Evolutionary conservation across 2,797 vertebrate genomes (phyloP).

Genomic region (Hemitrygon akajei): DNA sequence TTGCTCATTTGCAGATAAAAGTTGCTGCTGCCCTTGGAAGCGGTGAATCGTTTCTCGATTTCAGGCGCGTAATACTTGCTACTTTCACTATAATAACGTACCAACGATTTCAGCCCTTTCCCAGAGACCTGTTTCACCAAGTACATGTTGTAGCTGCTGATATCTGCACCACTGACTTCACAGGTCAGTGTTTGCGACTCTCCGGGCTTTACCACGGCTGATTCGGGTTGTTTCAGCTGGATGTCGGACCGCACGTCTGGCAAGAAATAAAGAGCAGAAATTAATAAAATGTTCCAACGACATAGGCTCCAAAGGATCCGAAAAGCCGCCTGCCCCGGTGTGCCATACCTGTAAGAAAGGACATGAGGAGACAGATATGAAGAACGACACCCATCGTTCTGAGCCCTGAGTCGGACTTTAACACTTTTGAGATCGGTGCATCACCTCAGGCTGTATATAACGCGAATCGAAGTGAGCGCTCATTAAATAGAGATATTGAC

Average conservation of each 20-base stretch:
- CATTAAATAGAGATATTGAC: background rate
- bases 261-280: background rate
- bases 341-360: background rate
- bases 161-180: background rate
- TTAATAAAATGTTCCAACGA: background rate
- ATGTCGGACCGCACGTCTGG: background rate
- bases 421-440: background rate
- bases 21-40: too few species aligned
- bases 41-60: background rate
- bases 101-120: background rate
- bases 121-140: background rate
- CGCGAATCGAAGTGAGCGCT: background rate
- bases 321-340: background rate
- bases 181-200: background rate
- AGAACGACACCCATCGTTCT: background rate
- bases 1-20: too few species aligned
- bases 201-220: background rate
- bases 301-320: background rate
- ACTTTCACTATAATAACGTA: too few species aligned
- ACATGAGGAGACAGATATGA: background rate
- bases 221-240: background rate
- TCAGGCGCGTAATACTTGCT: background rate
- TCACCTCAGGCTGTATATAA: background rate
- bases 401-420: background rate
- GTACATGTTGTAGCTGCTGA: background rate